Evolutionary conservation across 2,113 vertebrate species (phyloP).

Genomic region (Chamaetylas fuelleborni): DNA sequence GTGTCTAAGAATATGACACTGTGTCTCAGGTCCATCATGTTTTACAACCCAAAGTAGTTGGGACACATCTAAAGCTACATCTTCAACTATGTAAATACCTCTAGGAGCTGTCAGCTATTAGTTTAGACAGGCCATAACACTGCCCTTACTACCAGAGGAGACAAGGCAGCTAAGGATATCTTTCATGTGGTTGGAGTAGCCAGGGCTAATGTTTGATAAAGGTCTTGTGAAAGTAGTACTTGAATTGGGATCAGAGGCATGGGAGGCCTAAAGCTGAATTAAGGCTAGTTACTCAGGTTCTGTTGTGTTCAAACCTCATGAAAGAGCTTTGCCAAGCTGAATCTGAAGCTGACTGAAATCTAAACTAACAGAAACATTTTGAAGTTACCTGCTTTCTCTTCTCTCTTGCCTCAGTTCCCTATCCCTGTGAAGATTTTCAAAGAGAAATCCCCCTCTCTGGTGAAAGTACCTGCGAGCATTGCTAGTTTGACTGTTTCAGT

Average conservation of each 20-base stretch:
- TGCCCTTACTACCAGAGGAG: neutral
- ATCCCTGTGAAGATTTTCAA: neutral
- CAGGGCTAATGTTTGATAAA: neutral
- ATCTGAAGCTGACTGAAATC: neutral
- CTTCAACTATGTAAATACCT: conserved; percentile 46
- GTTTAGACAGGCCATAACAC: conserved; percentile 31
- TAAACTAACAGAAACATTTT: conserved; percentile 6
- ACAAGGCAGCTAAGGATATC: neutral
- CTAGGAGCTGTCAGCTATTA: conserved; percentile 25
- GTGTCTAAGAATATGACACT: conserved; percentile 45
- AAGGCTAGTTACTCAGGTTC: neutral
- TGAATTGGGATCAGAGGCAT: neutral
- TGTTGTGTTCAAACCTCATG: neutral
- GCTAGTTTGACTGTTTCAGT: neutral
- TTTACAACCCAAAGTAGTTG: conserved; percentile 57
- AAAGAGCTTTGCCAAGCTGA: neutral
- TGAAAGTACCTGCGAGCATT: rapidly evolving
- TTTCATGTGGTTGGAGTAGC: neutral
- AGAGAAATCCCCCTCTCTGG: neutral
- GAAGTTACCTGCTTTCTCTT: neutral
- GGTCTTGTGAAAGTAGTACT: neutral
- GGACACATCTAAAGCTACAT: conserved; percentile 56
- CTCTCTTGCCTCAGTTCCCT: neutral
- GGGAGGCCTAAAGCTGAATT: neutral
- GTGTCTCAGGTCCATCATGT: conserved; percentile 56